Percentiles rank a stretch among this genome's conserved stretches.
These are phyloP conservation scores for Aphelenchoides fujianensis DNA, from an alignment of 1,140 invertebrate genomes.

Conservation along the genomic window DNA sequence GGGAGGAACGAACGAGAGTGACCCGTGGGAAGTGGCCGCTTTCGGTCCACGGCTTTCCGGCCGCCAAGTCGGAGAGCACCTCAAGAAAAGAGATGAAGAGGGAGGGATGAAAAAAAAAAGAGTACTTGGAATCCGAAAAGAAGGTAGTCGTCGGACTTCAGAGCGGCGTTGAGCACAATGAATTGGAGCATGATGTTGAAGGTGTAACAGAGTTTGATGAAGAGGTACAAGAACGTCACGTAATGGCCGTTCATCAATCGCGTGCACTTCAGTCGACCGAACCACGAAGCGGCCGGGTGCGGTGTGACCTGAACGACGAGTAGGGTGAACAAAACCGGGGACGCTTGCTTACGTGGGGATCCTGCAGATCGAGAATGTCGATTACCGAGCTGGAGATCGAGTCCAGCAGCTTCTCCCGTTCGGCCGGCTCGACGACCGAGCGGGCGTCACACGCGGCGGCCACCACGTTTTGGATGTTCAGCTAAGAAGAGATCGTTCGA, in stretches of 20 bases:
- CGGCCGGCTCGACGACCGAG: slow-evolving; percentile 45
- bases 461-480: slow-evolving; percentile 61
- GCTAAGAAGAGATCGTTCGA: slow-evolving; percentile 26
- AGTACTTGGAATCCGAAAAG: slow-evolving; percentile 86
- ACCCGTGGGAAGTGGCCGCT: slow-evolving; percentile 64
- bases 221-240: slow-evolving; percentile 65
- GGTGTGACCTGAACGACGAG: slow-evolving; percentile 26
- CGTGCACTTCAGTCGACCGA: slow-evolving; percentile 43
- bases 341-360: slow-evolving; percentile 13
- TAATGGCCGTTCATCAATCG: slow-evolving; percentile 65
- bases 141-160: slow-evolving; percentile 79
- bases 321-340: not conserved
- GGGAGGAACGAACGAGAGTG: slow-evolving; percentile 57
- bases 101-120: slow-evolving; percentile 34
- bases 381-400: slow-evolving; percentile 47
- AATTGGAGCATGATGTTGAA: slow-evolving; percentile 92
- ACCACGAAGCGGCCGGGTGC: slow-evolving; percentile 38
- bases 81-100: slow-evolving; percentile 60
- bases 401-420: slow-evolving; percentile 53
- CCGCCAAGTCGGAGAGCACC: slow-evolving; percentile 63
- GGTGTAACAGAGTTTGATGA: slow-evolving; percentile 65
- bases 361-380: slow-evolving; percentile 58
- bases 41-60: slow-evolving; percentile 63
- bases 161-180: slow-evolving; percentile 93
- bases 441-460: slow-evolving; percentile 57